Conservation (phyloP, 2,113 vertebrate genomes). For the Arizona elegans region DNA sequence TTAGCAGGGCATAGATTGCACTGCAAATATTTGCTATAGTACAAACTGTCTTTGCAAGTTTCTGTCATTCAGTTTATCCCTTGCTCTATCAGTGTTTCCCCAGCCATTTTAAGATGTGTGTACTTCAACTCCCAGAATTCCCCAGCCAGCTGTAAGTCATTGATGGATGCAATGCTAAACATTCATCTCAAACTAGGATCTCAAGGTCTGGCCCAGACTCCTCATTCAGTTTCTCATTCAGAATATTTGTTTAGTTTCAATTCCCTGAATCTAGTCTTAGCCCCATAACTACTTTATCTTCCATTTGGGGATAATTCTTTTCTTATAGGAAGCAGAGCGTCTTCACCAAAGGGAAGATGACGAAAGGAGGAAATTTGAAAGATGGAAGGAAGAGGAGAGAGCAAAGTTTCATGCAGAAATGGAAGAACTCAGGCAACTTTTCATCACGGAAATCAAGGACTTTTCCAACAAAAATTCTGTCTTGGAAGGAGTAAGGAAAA, state of each 20-base stretch:
- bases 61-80: not conserved
- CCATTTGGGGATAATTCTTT: rapidly evolving
- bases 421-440: conserved; percentile 59
- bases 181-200: not conserved
- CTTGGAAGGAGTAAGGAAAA: conserved; percentile 64
- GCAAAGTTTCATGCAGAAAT: conserved; percentile 61
- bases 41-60: not conserved
- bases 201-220: not conserved
- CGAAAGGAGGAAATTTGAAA: conserved; percentile 61
- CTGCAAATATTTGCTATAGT: not conserved
- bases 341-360: conserved; percentile 50
- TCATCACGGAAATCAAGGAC: conserved; percentile 63
- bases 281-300: not conserved
- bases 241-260: not conserved
- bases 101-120: too few species aligned
- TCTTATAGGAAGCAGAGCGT: conserved; percentile 66
- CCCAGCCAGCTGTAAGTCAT: not conserved
- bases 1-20: not conserved
- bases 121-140: too few species aligned
- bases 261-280: not conserved
- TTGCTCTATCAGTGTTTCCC: not conserved
- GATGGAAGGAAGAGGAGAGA: conserved; percentile 73
- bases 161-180: not conserved
- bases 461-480: conserved; percentile 62
- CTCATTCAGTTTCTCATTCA: not conserved